Percentiles rank a stretch among this genome's conserved stretches.
Conservation (phyloP, 2,888 invertebrate genomes). For the Sclerodermus sp. region DNA sequence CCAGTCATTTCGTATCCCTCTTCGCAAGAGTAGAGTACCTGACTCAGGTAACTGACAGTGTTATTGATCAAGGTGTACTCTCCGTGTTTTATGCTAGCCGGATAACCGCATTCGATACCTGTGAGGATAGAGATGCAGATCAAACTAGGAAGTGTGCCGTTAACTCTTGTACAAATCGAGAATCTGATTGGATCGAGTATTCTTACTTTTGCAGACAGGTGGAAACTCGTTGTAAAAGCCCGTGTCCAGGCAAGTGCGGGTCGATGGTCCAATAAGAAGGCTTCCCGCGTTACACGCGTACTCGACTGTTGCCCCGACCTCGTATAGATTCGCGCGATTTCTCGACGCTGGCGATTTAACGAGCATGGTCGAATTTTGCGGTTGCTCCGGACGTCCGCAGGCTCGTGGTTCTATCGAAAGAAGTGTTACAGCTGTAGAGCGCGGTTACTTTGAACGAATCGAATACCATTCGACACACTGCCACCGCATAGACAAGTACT, state of each 20-base stretch:
- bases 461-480: not conserved
- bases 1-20: constrained; percentile 83
- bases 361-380: constrained; percentile 87
- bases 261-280: constrained; percentile 81
- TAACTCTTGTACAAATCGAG: not conserved
- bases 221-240: constrained; percentile 94
- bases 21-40: constrained; percentile 81
- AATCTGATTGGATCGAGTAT: not conserved
- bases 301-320: constrained; percentile 79
- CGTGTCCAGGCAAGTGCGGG: constrained; percentile 82
- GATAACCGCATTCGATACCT: constrained; percentile 89
- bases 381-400: constrained; percentile 90
- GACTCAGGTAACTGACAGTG: constrained; percentile 84
- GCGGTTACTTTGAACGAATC: not conserved
- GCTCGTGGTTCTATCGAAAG: constrained; percentile 74
- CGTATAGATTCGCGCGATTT: constrained; percentile 67
- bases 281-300: constrained; percentile 86
- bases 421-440: too few relatives aligned
- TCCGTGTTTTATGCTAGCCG: constrained; percentile 83
- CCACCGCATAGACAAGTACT: constrained; percentile 56
- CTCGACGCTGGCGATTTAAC: constrained; percentile 53
- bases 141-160: not conserved
- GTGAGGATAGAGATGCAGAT: constrained; percentile 25
- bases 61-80: constrained; percentile 79
- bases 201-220: constrained; percentile 88